Base-by-base conservation (phyloP, 2,888 invertebrate species). In the Ophraella communa region DNA sequence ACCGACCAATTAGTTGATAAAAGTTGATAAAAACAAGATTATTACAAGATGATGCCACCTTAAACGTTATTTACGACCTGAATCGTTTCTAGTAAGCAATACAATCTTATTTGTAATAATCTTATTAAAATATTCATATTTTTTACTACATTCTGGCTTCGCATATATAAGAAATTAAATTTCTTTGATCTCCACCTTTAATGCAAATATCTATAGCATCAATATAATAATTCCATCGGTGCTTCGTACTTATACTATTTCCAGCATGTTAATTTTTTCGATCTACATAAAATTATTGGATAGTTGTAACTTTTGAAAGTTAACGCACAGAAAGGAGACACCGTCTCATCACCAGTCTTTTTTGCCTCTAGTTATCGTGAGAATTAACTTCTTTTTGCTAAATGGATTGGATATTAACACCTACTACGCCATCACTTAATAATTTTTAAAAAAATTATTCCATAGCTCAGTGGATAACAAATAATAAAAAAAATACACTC, bases 281-380 rank as follows among this genome's bases (percentile, higher is more conserved):
- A 69, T 69, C 63, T 66, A 64, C 67, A 67, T 69, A 62, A 67
- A 62, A 67, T 69, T 69, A 69, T 59, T 35, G 35, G 35, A 21
- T 27, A 30, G 4, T 27, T 44, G 24, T 24, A 11, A 27, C n/a
- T 20, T 56, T 21, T 45, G 45, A 21, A 56, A 56, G n/a, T n/a
- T n/a, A n/a, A n/a, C n/a, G n/a, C n/a, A n/a, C n/a, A n/a, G n/a
- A n/a, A n/a, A n/a, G n/a, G n/a, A n/a, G n/a, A n/a, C n/a, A n/a
- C n/a, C n/a, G n/a, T n/a, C n/a, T n/a, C n/a, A n/a, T n/a, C n/a
- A n/a, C n/a, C n/a, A n/a, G n/a, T 23, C 24, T 27, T 49, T 3
- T 21, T 18, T 14, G 45, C 14, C 0, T 20, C 3, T 4, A 45
- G 10, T 45, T 45, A 21, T 45, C 45, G 18, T 45, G 45, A 21